Base-by-base conservation (phyloP, 2,113 vertebrate genomes). In the Nerophis ophidion region DNA sequence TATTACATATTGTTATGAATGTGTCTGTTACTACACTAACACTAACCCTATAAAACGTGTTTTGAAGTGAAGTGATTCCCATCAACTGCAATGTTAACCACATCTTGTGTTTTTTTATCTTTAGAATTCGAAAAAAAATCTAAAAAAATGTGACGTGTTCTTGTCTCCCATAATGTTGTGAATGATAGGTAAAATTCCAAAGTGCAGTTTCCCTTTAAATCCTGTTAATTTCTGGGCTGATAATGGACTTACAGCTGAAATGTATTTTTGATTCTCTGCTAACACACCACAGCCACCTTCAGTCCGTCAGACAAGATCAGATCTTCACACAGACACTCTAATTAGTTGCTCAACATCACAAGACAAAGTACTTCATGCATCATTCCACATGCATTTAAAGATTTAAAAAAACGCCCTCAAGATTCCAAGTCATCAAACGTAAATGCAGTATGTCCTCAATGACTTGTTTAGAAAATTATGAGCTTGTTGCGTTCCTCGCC, bases 251-350 rank as follows among this genome's bases (percentile, higher is more conserved):
- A 50, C 5, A 11, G 11, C 48, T 10, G 4, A 19, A 50, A 50
- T 19, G 8, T 26, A 12, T 35, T 61, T 44, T 5, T 17, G 52
- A 33, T 61, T 57, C 34, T 58, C 7, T 36, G 48, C 53, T 74
- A 42, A 42, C 48, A 63, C 77, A 63, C 57, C 47, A 67, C 65
- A 80, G 74, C 80, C 74, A 78, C 64, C 77, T 77, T 75, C 61
- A 79, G 77, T 75, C 75, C 63, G 58, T 66, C 60, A 64, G 48
- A 52, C 55, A 58, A 15, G 52, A 53, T 14, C 7, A 26, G 53
- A 45, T n/a, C 59, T 55, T 62, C 50, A 6, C 46, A 16, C 70
- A 62, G 60, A 44, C 40, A n/a, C 49, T 57, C 45, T 65, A 56
- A 79, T 57, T 7, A 51, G 48, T 36, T 49, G n/a, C 44, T 76